Evolutionary conservation across 2,797 vertebrate species (phyloP), one percentile per base, ranked within the genome.

Genomic region (Tragelaphus eurycerus): DNA sequence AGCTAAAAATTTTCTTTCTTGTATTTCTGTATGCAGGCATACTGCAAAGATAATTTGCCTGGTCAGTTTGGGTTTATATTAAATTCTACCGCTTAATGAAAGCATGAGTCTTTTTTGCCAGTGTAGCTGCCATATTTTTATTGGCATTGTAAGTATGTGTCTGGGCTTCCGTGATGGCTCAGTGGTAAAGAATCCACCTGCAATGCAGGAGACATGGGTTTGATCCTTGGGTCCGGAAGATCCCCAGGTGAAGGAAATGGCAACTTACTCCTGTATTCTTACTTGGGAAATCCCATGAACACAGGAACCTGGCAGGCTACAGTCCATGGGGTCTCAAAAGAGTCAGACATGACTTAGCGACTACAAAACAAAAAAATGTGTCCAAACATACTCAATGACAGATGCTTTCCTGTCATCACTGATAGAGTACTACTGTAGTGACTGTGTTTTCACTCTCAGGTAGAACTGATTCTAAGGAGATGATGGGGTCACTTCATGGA

Each of bases 51-150:
- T 59, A 92, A 89, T 97, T 90, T 96, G 46, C 86, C 92, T 96
- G 96, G 95, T 96, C 97, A 97, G 81, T 95, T 79, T 92, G 89
- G 62, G 14, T 93, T 97, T 95, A 60, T 95, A 88, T 76, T 96
- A 93, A 96, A 88, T 54, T 93, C 25, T 86, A 76, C 67, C n/a
- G n/a, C 38, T 95, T 59, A 82, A 27, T 95, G 86, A 97, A 57
- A 95, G 60, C 34, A 84, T 43, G 54, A 95, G 52, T 79, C 97
- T 79, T 83, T 97, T 96, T 92, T 89, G 96, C 93, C 96, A 96
- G 62, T 62, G 34, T 74, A 95, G 54, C 84, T 93, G 67, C 62
- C 89, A 87, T 89, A 95, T 95, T 93, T 98, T 98, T 96, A 97
- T 96, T 92, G 82, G 86, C 92, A 93, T 94, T 43, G 57, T 87